These are phyloP conservation scores for Dendrolimus kikuchii DNA, from an alignment of 1,140 invertebrate species.

Conservation along the genomic window DNA sequence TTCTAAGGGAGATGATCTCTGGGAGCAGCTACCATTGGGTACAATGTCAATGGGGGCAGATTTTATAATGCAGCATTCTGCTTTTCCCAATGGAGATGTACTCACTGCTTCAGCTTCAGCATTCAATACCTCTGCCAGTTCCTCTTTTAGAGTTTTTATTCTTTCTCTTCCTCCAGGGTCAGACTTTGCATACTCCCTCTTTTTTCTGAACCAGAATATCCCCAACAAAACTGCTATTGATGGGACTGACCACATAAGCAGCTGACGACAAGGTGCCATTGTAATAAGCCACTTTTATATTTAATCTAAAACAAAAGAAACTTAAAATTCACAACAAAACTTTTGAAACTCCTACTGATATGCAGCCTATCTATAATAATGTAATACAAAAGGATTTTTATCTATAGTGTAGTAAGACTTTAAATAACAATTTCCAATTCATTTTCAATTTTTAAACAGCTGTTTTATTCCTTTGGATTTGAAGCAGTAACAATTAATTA, in stretches of 20 bases:
- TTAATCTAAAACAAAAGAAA: constrained; percentile 53
- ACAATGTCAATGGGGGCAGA: constrained; percentile 74
- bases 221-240: constrained; percentile 75
- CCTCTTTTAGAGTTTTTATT: constrained; percentile 66
- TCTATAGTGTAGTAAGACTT: too few relatives aligned
- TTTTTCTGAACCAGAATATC: constrained; percentile 78
- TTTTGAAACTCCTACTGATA: too few relatives aligned
- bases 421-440: too few relatives aligned
- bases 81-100: constrained; percentile 39
- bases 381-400: too few relatives aligned
- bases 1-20: constrained; percentile 69
- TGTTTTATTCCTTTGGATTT: too few relatives aligned
- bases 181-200: constrained; percentile 71
- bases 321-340: constrained; percentile 1
- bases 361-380: too few relatives aligned
- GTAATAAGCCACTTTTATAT: constrained; percentile 69
- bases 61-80: constrained; percentile 63
- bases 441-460: too few relatives aligned
- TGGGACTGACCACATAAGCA: constrained; percentile 75
- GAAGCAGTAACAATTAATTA: too few relatives aligned
- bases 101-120: constrained; percentile 44
- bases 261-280: constrained; percentile 73
- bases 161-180: constrained; percentile 71
- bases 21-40: constrained; percentile 66
- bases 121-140: constrained; percentile 60